Percentiles rank a stretch among this genome's conserved stretches.
These are phyloP conservation scores for Cettia cetti DNA, from an alignment of 2,113 vertebrate species.

Conservation along the genomic window DNA sequence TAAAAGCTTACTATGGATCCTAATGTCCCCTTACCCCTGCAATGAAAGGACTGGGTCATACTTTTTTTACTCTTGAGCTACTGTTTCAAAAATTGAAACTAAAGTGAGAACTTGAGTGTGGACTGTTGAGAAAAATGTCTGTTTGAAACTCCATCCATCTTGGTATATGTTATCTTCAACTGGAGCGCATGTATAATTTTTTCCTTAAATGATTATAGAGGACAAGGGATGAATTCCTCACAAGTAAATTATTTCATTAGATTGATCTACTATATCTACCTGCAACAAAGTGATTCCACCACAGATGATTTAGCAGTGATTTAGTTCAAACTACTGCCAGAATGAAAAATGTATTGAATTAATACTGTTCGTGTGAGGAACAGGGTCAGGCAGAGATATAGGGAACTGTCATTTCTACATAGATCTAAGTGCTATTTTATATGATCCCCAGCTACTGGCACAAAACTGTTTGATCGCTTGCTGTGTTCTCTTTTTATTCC, in stretches of 20 bases:
- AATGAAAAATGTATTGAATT: conserved; percentile 26
- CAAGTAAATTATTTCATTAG: not conserved
- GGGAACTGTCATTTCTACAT: not conserved
- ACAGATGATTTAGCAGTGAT: not conserved
- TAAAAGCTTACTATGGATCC: not conserved
- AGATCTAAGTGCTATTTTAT: not conserved
- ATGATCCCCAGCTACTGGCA: not conserved
- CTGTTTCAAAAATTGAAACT: not conserved
- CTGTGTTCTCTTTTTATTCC: not conserved
- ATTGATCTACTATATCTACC: not conserved
- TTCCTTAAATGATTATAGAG: not conserved
- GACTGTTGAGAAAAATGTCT: not conserved
- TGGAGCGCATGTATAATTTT: not conserved
- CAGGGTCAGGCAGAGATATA: not conserved
- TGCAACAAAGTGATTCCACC: not conserved
- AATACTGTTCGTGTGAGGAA: not conserved
- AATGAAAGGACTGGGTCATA: not conserved
- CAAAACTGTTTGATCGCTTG: not conserved
- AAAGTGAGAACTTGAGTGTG: not conserved
- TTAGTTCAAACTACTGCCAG: conserved; percentile 24
- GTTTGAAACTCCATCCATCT: not conserved
- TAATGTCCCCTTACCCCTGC: not conserved
- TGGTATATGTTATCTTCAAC: not conserved
- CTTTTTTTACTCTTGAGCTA: not conserved
- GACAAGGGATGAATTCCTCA: not conserved